A percentile compares a stretch with the other conserved stretches of the same genome.
Evolutionary conservation across 2,888 invertebrate species (phyloP).

Genomic region (Fissipunctia ypsillon): DNA sequence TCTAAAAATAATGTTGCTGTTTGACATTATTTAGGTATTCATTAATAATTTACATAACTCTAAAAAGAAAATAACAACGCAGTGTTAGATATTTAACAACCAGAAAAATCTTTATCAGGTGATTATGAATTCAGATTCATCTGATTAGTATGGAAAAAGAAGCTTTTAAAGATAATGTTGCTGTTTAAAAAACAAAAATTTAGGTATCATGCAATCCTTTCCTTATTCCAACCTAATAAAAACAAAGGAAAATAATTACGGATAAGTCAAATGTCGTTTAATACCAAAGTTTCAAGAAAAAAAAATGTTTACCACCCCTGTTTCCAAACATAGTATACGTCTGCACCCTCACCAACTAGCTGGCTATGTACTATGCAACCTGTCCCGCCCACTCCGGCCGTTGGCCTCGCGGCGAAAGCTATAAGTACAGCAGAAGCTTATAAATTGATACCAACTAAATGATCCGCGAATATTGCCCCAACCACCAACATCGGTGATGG

Average conservation of each 20-base stretch:
- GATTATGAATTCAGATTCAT: not conserved
- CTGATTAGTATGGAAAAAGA: not conserved
- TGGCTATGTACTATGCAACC: constrained; percentile 66
- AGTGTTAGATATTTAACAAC: not conserved
- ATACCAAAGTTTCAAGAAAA: not conserved
- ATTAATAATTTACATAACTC: not conserved
- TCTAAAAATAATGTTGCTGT: constrained; percentile 17
- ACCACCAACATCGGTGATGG: constrained; percentile 25
- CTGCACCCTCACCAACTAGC: constrained; percentile 54
- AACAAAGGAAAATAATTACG: too few relatives aligned
- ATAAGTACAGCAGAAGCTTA: constrained; percentile 37
- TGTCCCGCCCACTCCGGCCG: constrained; percentile 79
- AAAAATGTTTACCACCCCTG: not conserved
- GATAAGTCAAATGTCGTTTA: not conserved
- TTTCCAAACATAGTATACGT: constrained; percentile 39
- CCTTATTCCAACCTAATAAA: not conserved
- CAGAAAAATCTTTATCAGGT: not conserved
- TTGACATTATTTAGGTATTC: not conserved
- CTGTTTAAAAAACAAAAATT: not conserved
- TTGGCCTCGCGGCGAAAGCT: constrained; percentile 68
- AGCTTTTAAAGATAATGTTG: not conserved
- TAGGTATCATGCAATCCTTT: not conserved
- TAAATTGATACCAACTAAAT: constrained; percentile 59
- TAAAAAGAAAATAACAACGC: not conserved
- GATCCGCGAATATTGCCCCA: constrained; percentile 50